phyloP scores from a whole-genome alignment of 2,797 vertebrate species.

The Macroramphosus scolopax region DNA sequence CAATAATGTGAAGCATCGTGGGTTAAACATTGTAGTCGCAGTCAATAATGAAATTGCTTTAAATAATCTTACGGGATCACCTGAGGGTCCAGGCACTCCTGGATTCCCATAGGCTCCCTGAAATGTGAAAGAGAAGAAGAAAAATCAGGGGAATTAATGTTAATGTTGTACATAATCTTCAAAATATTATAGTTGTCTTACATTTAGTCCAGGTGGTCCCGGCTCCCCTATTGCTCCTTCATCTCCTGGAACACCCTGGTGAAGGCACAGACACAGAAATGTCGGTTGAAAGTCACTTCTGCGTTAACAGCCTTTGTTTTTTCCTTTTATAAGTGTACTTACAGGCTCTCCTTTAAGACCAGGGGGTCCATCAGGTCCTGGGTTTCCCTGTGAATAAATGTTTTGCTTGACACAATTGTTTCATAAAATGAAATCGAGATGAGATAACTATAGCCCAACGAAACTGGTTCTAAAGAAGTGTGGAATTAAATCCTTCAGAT shows the following conservation, averaged over 20 bases:
- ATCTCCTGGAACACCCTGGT: constrained; percentile 70
- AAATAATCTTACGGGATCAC: constrained; percentile 85
- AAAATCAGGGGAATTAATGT: background rate
- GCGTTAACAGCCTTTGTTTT: too few species aligned
- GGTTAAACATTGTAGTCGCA: constrained; percentile 8
- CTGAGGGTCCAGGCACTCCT: constrained; percentile 78
- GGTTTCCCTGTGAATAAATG: constrained; percentile 72
- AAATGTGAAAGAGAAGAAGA: constrained; percentile 18
- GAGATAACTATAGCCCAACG: too few species aligned
- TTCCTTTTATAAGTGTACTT: constrained; percentile 32
- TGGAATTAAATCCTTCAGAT: background rate
- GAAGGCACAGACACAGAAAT: too few species aligned
- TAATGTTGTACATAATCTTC: background rate
- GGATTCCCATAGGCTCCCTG: constrained; percentile 74
- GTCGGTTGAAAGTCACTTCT: too few species aligned
- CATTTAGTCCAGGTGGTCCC: constrained; percentile 69
- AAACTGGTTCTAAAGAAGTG: too few species aligned
- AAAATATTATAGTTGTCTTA: constrained; percentile 45
- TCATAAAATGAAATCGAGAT: too few species aligned
- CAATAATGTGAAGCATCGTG: background rate
- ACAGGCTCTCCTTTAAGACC: constrained; percentile 78
- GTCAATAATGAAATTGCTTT: constrained; percentile 58
- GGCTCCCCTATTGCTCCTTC: constrained; percentile 76
- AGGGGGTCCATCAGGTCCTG: constrained; percentile 60
- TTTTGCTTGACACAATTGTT: too few species aligned